Base-by-base conservation (phyloP, 2,797 vertebrate genomes). In the Malurus splendens region DNA sequence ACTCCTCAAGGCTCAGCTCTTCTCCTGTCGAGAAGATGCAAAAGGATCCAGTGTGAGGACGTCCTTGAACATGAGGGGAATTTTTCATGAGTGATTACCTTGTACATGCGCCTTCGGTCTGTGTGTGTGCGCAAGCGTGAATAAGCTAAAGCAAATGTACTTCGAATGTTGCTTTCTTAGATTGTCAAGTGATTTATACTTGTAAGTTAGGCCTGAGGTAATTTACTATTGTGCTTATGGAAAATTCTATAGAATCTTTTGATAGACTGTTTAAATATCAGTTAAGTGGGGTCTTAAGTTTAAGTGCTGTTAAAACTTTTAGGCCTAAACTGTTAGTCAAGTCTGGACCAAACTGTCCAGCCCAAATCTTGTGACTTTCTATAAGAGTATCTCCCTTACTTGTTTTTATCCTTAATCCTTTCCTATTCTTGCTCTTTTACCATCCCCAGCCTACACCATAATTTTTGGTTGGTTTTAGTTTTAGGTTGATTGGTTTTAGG, bases 381-480 rank as follows among this genome's bases (percentile, higher is more conserved):
- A 25, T 5, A 28, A 9, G 3, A 44, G 14, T 22, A 4, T 56
- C 14, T 57, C 32, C 27, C 24, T 25, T 18, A 39, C 14, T 39
- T 0, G 3, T 41, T 52, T 41, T 72, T 18, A 65, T 52, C 18
- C 12, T 38, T 56, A 56, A 64, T 20, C 19, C 3, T 25, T 41
- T 72, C 15, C 66, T 30, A 13, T 59, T 25, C 12, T 30, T 30
- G 22, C 9, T 7, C 4, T 16, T 72, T 51, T 28, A n/a, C 30
- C 25, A 65, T 52, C 3, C 6, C 7, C 12, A 59, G 20, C 4
- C 59, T 52, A 50, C 5, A 30, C 0, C 0, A 25, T 45, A 1
- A 30, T 20, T 28, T 77, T 71, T n/a, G 27, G 15, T 20, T 39
- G 5, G 15, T 30, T 71, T 71, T 30, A 32, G 20, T 51, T 64